These are phyloP conservation scores for Phortica magna DNA, from an alignment of 2,888 invertebrate genomes.

Conservation along the genomic window DNA sequence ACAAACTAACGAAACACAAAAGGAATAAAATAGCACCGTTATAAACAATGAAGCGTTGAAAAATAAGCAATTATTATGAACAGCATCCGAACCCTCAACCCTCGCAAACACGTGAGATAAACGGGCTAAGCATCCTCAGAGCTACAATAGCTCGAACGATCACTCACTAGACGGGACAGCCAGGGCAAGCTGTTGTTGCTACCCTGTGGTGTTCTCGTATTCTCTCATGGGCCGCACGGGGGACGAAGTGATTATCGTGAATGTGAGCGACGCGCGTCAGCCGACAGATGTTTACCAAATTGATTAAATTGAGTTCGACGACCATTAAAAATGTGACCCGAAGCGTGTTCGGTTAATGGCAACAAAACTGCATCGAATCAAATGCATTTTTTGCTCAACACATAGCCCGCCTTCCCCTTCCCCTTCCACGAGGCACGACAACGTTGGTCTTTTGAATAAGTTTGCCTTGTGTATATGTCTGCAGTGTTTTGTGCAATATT, in stretches of 20 bases:
- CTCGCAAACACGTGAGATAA: not conserved
- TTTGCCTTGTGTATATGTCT: not conserved
- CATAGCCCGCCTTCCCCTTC: not conserved
- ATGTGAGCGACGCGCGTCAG: slow-evolving; percentile 42
- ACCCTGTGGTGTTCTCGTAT: slow-evolving; percentile 1
- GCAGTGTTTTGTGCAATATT: slow-evolving; percentile 40
- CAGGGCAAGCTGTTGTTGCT: slow-evolving; percentile 33
- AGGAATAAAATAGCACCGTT: not conserved
- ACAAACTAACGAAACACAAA: not conserved
- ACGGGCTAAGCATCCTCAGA: slow-evolving; percentile 45
- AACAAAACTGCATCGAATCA: slow-evolving; percentile 15
- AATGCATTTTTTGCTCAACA: slow-evolving; percentile 49
- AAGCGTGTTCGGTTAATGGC: slow-evolving; percentile 43
- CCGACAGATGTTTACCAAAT: slow-evolving; percentile 70
- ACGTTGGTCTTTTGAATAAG: not conserved
- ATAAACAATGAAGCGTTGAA: slow-evolving; percentile 51
- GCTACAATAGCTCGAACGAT: slow-evolving; percentile 42
- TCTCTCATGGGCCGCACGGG: slow-evolving; percentile 39
- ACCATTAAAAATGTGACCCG: slow-evolving; percentile 32
- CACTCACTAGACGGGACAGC: slow-evolving; percentile 64
- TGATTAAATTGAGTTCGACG: slow-evolving; percentile 59
- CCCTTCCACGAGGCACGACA: too few species aligned
- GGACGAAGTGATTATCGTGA: slow-evolving; percentile 52
- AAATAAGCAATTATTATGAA: slow-evolving; percentile 64
- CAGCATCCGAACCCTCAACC: slow-evolving; percentile 36